Percentiles rank a stretch among this genome's conserved stretches.
These are phyloP conservation scores for Zophobas atratus DNA, from an alignment of 1,140 invertebrate species.

Conservation along the genomic window DNA sequence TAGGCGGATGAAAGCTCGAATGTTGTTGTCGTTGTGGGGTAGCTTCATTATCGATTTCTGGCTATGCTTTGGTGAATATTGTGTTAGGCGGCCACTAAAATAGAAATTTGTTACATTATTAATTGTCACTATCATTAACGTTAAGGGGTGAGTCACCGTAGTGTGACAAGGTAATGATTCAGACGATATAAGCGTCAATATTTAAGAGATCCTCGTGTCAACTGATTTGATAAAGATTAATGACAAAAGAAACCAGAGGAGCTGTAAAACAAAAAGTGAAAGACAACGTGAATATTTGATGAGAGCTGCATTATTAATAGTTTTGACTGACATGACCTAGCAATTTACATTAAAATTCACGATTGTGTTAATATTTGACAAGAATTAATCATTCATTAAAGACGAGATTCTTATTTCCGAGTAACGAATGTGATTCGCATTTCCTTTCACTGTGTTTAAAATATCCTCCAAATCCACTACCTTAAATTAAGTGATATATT, in stretches of 20 bases:
- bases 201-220: background rate
- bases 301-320: background rate
- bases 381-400: too few species aligned
- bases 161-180: background rate
- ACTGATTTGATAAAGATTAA: background rate
- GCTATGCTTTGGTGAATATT: background rate
- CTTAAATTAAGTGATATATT: background rate
- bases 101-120: slow-evolving; percentile 12
- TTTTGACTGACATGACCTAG: too few species aligned
- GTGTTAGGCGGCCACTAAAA: background rate
- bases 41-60: slow-evolving; percentile 19
- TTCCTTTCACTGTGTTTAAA: background rate
- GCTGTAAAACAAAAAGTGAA: too few species aligned
- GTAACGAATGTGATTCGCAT: too few species aligned
- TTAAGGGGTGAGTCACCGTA: slow-evolving; percentile 19
- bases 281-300: background rate
- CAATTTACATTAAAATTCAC: too few species aligned
- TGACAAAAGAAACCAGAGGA: too few species aligned
- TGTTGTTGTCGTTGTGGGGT: slow-evolving; percentile 29
- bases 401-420: too few species aligned
- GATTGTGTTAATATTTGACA: too few species aligned
- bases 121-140: background rate
- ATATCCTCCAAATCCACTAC: background rate
- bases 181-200: background rate
- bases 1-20: slow-evolving; percentile 22